Percentiles rank a stretch among this genome's conserved stretches.
These are phyloP conservation scores for Champsocephalus gunnari DNA, from an alignment of 2,797 vertebrate genomes.

Conservation along the genomic window DNA sequence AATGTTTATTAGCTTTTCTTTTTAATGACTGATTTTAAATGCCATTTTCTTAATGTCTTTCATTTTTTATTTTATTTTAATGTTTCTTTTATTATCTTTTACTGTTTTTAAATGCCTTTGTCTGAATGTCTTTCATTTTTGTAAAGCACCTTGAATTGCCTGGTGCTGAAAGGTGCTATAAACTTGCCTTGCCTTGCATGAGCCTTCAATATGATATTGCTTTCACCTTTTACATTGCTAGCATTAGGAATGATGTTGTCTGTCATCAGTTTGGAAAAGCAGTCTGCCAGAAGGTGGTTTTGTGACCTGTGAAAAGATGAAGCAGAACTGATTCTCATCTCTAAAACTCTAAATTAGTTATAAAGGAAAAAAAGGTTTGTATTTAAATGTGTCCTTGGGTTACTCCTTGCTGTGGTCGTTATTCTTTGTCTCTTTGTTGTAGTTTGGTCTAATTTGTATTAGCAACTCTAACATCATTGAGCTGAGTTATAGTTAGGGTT, in stretches of 20 bases:
- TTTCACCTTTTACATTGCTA: constrained; percentile 87
- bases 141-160: no score
- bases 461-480: not conserved
- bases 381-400: not conserved
- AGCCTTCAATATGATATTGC: not conserved
- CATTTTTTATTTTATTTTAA: no score
- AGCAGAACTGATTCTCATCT: not conserved
- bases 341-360: not conserved
- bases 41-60: no score
- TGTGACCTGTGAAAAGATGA: constrained; percentile 75
- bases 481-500: not conserved
- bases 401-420: not conserved
- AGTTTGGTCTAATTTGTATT: not conserved
- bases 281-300: constrained; percentile 79
- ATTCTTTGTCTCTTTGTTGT: not conserved
- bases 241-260: constrained; percentile 88
- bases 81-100: no score
- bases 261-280: constrained; percentile 88
- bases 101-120: no score
- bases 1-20: no score
- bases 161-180: no score
- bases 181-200: no score
- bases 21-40: no score
- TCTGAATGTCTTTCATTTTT: no score
- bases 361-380: not conserved